Evolutionary conservation across 1,140 invertebrate species (phyloP).

Genomic region (Andrena cerasifolii): DNA sequence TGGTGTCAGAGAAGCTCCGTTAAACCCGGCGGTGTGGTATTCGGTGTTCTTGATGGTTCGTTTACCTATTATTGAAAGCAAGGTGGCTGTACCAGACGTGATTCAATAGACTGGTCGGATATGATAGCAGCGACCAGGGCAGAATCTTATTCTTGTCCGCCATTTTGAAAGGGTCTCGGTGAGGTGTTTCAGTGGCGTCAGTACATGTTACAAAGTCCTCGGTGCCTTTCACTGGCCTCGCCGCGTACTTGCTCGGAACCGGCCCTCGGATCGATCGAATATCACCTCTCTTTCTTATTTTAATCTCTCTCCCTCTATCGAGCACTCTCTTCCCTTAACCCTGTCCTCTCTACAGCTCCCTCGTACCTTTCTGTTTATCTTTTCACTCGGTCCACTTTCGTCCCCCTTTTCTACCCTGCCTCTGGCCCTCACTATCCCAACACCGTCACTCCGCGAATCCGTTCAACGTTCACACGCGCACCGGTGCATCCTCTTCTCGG

Average conservation of each 20-base stretch:
- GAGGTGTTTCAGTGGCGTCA: constrained; percentile 41
- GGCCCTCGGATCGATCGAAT: too few species aligned
- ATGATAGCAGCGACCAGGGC: constrained; percentile 77
- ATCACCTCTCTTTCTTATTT: constrained; percentile 16
- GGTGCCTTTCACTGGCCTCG: constrained; percentile 22
- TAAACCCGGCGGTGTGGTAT: neutral
- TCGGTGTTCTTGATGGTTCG: constrained; percentile 22
- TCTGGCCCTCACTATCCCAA: neutral
- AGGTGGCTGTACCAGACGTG: constrained; percentile 80
- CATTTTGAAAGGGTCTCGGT: constrained; percentile 69
- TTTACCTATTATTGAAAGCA: constrained; percentile 79
- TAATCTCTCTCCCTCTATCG: neutral
- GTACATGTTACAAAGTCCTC: constrained; percentile 57
- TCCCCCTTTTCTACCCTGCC: constrained; percentile 9
- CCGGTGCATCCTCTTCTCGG: neutral
- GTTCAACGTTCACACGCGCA: constrained; percentile 20
- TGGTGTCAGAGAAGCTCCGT: neutral
- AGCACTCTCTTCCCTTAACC: neutral
- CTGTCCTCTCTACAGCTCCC: constrained; percentile 4
- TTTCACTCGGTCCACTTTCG: constrained; percentile 25
- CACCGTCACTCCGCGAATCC: neutral
- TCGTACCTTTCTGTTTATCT: constrained; percentile 31
- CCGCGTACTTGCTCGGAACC: constrained; percentile 25
- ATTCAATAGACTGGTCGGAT: constrained; percentile 77
- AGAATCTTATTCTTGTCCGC: constrained; percentile 80